A percentile compares a stretch with the other conserved stretches of the same genome.
phyloP scores from a whole-genome alignment of 2,888 invertebrate genomes.

The Nephrotoma flavescens region DNA sequence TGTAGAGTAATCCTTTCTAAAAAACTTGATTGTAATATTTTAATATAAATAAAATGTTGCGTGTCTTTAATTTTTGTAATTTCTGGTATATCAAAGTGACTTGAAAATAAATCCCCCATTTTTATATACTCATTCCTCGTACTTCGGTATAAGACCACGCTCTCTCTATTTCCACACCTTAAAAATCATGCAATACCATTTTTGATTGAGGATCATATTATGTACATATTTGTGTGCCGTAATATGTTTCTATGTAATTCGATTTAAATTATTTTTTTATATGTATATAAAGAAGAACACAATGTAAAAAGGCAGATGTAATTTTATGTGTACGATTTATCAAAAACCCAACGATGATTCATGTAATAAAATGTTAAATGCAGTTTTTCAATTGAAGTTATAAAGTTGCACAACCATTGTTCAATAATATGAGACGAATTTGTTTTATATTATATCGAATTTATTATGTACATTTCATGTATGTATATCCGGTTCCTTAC shows the following conservation, averaged over 20 bases:
- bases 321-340: neutral
- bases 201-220: neutral
- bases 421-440: neutral
- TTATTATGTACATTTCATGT: neutral
- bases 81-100: neutral
- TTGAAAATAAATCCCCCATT: neutral
- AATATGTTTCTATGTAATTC: neutral
- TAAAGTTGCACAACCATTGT: neutral
- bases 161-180: neutral
- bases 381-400: neutral
- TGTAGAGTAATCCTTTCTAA: neutral
- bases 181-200: neutral
- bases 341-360: neutral
- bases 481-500: neutral
- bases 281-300: neutral
- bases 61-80: neutral
- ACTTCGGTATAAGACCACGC: neutral
- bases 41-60: neutral
- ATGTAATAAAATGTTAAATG: neutral
- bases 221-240: neutral
- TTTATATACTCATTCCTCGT: neutral
- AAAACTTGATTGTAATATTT: neutral
- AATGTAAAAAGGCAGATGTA: neutral
- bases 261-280: neutral
- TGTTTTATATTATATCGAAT: neutral